Conservation (phyloP, 1,140 invertebrate species). For the Trichonephila clavipes region DNA sequence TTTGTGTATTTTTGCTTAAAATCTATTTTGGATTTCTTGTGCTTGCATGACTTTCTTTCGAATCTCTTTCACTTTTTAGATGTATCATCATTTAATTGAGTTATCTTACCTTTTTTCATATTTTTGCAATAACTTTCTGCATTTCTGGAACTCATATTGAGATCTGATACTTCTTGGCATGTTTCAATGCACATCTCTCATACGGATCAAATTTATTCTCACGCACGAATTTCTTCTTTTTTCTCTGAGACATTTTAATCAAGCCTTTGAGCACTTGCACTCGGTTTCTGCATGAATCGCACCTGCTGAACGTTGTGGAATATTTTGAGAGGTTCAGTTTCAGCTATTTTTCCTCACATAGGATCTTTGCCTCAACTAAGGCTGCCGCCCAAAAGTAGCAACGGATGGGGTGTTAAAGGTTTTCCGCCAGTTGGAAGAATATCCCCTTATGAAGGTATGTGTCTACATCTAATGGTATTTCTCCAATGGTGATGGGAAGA, state of each 20-base stretch:
- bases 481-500: no score
- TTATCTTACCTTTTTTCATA: no score
- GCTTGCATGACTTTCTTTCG: no score
- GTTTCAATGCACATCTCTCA: neutral
- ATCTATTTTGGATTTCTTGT: no score
- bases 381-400: slow-evolving; percentile 57
- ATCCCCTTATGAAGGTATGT: slow-evolving; percentile 71
- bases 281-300: neutral
- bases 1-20: no score
- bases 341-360: slow-evolving; percentile 49
- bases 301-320: neutral
- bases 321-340: slow-evolving; percentile 34
- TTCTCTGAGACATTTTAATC: neutral
- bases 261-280: neutral
- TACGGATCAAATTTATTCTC: neutral
- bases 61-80: no score
- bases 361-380: slow-evolving; percentile 72
- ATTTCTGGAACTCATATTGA: no score
- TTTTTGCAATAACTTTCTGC: no score
- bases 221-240: neutral
- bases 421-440: slow-evolving; percentile 67
- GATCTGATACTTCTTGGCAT: neutral
- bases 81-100: no score
- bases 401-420: slow-evolving; percentile 58
- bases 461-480: neutral